A percentile compares a stretch with the other conserved stretches of the same genome.
Conservation (phyloP, 2,113 vertebrate genomes). For the Saguinus imperator region DNA sequence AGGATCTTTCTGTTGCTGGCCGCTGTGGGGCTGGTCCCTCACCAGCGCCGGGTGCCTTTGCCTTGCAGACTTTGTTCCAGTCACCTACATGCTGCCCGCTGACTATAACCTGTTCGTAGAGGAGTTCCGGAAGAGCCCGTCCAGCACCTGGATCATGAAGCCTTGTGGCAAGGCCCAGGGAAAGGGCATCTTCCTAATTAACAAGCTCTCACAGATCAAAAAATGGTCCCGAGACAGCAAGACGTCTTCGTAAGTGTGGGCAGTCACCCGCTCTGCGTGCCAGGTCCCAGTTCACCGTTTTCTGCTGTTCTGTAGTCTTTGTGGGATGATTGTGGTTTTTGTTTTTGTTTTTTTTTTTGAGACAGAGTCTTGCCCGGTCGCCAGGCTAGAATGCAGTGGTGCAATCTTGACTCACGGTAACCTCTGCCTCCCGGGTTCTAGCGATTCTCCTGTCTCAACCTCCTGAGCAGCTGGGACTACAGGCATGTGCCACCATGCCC, state of each 20-base stretch:
- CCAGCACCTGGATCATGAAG: conserved; percentile 99
- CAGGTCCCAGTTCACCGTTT: accelerated
- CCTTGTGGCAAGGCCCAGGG: conserved; percentile 98
- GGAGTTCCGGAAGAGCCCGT: conserved; percentile 97
- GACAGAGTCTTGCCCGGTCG: too few relatives aligned
- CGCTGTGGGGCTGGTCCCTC: accelerated
- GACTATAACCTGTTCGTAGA: conserved; percentile 99
- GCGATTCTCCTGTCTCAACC: too few relatives aligned
- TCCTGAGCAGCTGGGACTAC: too few relatives aligned
- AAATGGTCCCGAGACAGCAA: conserved; percentile 99
- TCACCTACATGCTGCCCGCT: conserved; percentile 98
- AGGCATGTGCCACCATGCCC: too few relatives aligned
- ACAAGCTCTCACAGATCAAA: conserved; percentile 98
- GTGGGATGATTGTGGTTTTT: too few relatives aligned
- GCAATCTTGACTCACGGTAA: too few relatives aligned
- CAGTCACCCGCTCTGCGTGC: accelerated
- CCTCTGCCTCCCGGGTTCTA: too few relatives aligned
- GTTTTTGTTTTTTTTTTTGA: too few relatives aligned
- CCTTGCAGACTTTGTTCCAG: conserved; percentile 94
- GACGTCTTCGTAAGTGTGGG: conserved; percentile 92
- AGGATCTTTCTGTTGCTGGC: accelerated
- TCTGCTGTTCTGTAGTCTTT: accelerated
- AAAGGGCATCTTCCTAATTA: conserved; percentile 99
- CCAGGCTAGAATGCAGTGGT: too few relatives aligned
- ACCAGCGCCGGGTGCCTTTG: accelerated